These are phyloP conservation scores for Thrips palmi DNA, from an alignment of 1,140 invertebrate genomes.

Conservation along the genomic window DNA sequence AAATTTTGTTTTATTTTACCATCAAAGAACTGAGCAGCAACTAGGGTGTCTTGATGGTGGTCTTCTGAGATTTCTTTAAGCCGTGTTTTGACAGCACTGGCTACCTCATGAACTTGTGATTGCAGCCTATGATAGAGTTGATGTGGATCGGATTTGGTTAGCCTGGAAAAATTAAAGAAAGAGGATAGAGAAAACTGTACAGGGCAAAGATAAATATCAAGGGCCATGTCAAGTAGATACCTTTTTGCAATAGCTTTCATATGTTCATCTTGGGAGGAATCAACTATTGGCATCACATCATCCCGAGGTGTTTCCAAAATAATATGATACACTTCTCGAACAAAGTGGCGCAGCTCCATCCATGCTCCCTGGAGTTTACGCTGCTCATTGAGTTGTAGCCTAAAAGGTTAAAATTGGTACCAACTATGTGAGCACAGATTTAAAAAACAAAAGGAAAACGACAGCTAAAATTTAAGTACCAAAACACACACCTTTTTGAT, in stretches of 20 bases:
- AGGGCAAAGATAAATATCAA: background rate
- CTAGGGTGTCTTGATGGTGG: conserved; percentile 25
- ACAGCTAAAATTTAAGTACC: background rate
- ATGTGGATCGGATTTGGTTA: conserved; percentile 37
- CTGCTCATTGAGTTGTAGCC: conserved; percentile 27
- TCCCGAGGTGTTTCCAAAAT: conserved; percentile 22
- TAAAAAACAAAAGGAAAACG: background rate
- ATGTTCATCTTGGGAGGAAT: conserved; percentile 14
- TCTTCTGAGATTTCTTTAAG: conserved; percentile 31
- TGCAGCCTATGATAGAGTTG: conserved; percentile 39
- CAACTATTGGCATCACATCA: conserved; percentile 16
- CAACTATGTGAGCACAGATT: conserved; percentile 7
- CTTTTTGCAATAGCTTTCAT: conserved; percentile 19
- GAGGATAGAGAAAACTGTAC: conserved; percentile 2
- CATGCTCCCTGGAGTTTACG: conserved; percentile 31
- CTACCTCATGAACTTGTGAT: conserved; percentile 38
- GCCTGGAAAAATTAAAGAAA: conserved; percentile 23
- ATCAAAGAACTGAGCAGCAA: conserved; percentile 31
- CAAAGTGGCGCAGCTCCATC: conserved; percentile 31
- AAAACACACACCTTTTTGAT: conserved; percentile 19
- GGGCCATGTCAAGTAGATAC: conserved; percentile 14
- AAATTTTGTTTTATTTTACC: conserved; percentile 7
- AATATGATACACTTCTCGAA: conserved; percentile 27
- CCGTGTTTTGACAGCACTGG: conserved; percentile 39
- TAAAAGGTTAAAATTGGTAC: conserved; percentile 18